These are phyloP conservation scores for Elmis aenea DNA, from an alignment of 2,888 invertebrate species.

Conservation along the genomic window DNA sequence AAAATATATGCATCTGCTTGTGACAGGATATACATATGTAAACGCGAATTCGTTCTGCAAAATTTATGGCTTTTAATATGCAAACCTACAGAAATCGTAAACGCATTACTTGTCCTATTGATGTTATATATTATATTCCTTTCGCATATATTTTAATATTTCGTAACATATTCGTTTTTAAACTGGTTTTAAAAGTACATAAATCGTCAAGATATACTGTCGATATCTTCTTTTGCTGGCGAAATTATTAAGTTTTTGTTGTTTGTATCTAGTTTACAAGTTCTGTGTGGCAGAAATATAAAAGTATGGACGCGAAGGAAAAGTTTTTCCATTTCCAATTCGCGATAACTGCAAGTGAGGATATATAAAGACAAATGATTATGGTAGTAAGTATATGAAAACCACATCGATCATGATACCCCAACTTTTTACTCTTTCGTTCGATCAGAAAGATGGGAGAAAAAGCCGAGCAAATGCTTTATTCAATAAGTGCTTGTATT, in stretches of 20 bases:
- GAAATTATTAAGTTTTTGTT: too few species aligned
- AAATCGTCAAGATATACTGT: too few species aligned
- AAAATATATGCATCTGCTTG: slow-evolving; percentile 14
- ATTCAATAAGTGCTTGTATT: too few species aligned
- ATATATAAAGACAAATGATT: slow-evolving; percentile 26
- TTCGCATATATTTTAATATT: slow-evolving; percentile 16
- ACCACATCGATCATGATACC: slow-evolving; percentile 25
- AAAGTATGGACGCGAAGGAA: too few species aligned
- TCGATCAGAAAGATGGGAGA: slow-evolving; percentile 3
- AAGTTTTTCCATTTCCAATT: slow-evolving; percentile 21
- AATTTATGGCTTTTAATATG: slow-evolving; percentile 22
- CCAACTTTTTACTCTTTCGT: slow-evolving; percentile 5
- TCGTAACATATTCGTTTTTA: too few species aligned
- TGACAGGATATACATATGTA: slow-evolving; percentile 5
- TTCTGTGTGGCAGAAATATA: too few species aligned
- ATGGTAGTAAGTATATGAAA: slow-evolving; percentile 25
- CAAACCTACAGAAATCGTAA: slow-evolving; percentile 15
- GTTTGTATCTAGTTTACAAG: too few species aligned
- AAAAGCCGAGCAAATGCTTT: slow-evolving; percentile 18
- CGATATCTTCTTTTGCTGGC: too few species aligned
- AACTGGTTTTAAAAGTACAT: too few species aligned
- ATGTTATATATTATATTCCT: slow-evolving; percentile 17
- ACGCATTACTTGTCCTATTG: slow-evolving; percentile 19
- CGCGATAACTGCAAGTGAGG: slow-evolving; percentile 20
- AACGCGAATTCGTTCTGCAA: slow-evolving; percentile 4